These are phyloP conservation scores for Rosalia funebris DNA, from an alignment of 2,888 invertebrate genomes.

Conservation along the genomic window DNA sequence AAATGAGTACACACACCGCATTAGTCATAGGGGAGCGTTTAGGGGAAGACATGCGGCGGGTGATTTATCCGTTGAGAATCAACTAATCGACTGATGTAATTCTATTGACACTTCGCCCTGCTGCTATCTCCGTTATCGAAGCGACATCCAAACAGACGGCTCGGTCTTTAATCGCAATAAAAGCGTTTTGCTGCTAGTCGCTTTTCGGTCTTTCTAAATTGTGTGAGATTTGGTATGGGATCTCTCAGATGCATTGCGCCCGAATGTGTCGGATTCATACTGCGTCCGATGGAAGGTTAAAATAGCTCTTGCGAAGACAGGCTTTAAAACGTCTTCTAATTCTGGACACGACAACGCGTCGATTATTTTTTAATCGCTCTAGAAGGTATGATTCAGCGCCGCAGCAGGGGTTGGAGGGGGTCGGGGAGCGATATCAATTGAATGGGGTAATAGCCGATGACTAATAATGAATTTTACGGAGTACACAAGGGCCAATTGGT, in stretches of 20 bases:
- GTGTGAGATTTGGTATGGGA: too few relatives aligned
- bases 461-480: conserved; percentile 30
- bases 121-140: background rate
- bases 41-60: background rate
- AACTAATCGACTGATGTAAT: background rate
- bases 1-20: background rate
- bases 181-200: too few relatives aligned
- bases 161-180: too few relatives aligned
- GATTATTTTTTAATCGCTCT: too few relatives aligned
- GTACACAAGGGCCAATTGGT: conserved; percentile 28
- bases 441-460: conserved; percentile 27
- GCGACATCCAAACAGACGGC: background rate
- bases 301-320: too few relatives aligned
- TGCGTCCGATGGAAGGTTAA: too few relatives aligned
- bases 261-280: too few relatives aligned
- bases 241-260: too few relatives aligned
- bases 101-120: background rate
- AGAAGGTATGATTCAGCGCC: conserved; percentile 10
- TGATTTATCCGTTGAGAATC: background rate
- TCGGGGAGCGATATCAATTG: conserved; percentile 1
- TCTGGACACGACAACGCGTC: too few relatives aligned
- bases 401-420: conserved; percentile 8
- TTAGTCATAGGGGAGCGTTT: background rate
- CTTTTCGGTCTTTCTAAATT: too few relatives aligned
- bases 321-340: too few relatives aligned